phyloP scores from a whole-genome alignment of 1,140 invertebrate genomes.

The Drosophila kurseongensis region DNA sequence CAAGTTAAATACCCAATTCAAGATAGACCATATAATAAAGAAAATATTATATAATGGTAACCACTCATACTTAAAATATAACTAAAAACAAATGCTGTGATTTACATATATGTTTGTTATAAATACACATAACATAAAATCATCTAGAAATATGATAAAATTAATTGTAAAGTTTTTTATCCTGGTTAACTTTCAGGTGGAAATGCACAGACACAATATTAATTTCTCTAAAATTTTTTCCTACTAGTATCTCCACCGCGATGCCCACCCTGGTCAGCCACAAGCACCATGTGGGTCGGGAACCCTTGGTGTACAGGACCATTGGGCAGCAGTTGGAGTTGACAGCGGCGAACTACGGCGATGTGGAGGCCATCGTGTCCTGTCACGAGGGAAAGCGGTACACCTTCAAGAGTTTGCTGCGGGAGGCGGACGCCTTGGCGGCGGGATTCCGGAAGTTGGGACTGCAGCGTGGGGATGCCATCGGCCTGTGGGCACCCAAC shows the following conservation, averaged over 20 bases:
- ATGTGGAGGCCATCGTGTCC: constrained; percentile 87
- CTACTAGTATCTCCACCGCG: constrained; percentile 35
- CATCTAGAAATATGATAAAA: no score
- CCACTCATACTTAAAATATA: no score
- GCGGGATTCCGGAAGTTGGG: constrained; percentile 92
- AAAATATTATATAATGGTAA: no score
- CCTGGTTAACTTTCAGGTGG: no score
- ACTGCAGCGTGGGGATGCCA: constrained; percentile 91
- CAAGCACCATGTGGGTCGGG: constrained; percentile 85
- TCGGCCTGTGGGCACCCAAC: constrained; percentile 97
- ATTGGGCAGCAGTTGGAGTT: constrained; percentile 87
- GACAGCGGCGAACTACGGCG: constrained; percentile 86
- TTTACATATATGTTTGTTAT: no score
- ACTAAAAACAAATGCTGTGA: no score
- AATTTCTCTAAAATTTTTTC: not conserved
- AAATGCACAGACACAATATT: no score
- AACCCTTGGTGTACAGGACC: constrained; percentile 87
- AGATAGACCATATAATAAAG: no score
- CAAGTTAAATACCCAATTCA: no score
- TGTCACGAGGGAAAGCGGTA: constrained; percentile 87
- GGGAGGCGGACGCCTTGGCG: constrained; percentile 91
- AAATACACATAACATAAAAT: no score
- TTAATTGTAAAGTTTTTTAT: no score
- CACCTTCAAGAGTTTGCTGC: constrained; percentile 88
- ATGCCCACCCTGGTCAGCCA: constrained; percentile 27